phyloP scores from a whole-genome alignment of 2,888 invertebrate genomes.

The Harpagoxenus sublaevis region DNA sequence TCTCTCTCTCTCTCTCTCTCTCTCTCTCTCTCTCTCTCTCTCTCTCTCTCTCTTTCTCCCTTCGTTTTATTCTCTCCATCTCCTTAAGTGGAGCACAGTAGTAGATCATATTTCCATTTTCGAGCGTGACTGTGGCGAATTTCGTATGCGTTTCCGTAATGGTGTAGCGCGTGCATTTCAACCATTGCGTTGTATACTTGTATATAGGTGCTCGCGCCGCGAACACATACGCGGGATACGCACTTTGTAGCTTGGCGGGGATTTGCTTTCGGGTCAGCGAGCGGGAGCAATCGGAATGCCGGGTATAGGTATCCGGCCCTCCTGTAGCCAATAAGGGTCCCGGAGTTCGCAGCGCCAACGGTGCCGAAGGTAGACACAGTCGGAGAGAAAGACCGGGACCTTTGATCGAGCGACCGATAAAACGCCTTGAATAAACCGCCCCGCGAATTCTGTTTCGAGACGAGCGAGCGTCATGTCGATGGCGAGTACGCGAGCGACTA shows the following conservation, averaged over 20 bases:
- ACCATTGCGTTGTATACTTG: not conserved
- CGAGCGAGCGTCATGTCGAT: constrained; percentile 23
- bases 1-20: not conserved
- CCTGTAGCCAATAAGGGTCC: constrained; percentile 57
- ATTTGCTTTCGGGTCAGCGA: constrained; percentile 65
- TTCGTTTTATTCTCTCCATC: not conserved
- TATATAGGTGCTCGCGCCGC: constrained; percentile 13
- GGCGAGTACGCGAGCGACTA: constrained; percentile 6
- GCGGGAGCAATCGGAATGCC: constrained; percentile 64
- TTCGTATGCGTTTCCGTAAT: not conserved
- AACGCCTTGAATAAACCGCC: constrained; percentile 53
- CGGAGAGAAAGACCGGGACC: constrained; percentile 27
- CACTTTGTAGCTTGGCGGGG: constrained; percentile 37
- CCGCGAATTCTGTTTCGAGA: constrained; percentile 47
- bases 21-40: not conserved
- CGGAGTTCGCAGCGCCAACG: constrained; percentile 28
- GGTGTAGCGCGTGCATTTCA: constrained; percentile 19
- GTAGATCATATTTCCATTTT: constrained; percentile 25
- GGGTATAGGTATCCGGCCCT: constrained; percentile 55
- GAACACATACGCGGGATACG: constrained; percentile 38
- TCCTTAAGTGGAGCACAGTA: not conserved
- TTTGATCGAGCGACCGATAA: constrained; percentile 62
- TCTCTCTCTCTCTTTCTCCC: not conserved
- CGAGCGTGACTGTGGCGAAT: constrained; percentile 40
- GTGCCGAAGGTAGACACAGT: constrained; percentile 32